A percentile compares a stretch with the other conserved stretches of the same genome.
Evolutionary conservation across 1,140 invertebrate species (phyloP).

Genomic region (Achatina immaculata): DNA sequence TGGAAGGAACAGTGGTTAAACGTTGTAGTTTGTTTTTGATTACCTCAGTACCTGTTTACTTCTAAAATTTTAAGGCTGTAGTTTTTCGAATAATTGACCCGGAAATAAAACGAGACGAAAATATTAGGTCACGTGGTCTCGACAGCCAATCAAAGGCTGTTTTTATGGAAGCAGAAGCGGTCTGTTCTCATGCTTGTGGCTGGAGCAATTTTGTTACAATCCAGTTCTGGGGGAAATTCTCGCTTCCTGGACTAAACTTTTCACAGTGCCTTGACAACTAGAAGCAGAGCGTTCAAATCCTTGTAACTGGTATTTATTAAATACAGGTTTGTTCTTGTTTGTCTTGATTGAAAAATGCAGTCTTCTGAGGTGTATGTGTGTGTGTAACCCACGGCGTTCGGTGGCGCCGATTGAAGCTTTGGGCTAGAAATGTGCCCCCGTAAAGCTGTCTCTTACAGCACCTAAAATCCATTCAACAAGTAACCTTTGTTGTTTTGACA

Average conservation of each 20-base stretch:
- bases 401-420: too few relatives aligned
- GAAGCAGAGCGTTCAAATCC: not conserved
- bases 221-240: not conserved
- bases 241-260: not conserved
- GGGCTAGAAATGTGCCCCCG: too few relatives aligned
- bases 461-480: too few relatives aligned
- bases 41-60: too few relatives aligned
- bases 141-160: slow-evolving; percentile 10
- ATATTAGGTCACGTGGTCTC: slow-evolving; percentile 6
- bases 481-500: too few relatives aligned
- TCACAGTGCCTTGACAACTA: not conserved
- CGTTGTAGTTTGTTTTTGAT: too few relatives aligned
- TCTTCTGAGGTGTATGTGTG: not conserved
- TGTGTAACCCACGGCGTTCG: not conserved
- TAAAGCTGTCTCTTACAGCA: too few relatives aligned
- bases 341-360: not conserved
- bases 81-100: slow-evolving; percentile 18
- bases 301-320: not conserved
- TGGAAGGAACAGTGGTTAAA: too few relatives aligned
- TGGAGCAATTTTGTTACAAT: not conserved
- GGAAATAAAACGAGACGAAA: slow-evolving; percentile 14
- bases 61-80: too few relatives aligned
- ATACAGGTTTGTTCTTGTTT: not conserved
- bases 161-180: slow-evolving; percentile 27
- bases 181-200: slow-evolving; percentile 20